Evolutionary conservation across 2,113 vertebrate genomes (phyloP), one percentile per base, ranked within the genome.

Genomic region (Mobula birostris): DNA sequence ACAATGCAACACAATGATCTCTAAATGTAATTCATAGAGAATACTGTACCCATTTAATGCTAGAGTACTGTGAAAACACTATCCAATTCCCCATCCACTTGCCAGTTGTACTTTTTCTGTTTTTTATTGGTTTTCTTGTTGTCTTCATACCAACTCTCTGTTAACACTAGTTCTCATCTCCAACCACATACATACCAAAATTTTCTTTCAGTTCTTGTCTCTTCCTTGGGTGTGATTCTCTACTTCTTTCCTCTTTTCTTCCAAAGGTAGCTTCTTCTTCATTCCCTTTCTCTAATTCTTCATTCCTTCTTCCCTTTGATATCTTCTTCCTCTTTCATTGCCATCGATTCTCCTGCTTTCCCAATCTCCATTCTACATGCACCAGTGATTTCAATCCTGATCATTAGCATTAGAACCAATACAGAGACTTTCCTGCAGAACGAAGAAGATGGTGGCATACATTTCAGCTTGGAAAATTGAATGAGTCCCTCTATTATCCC

Each of bases 331-430:
- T 40, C 88, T 70, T 92, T 2, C 11, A 14, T 7, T 29, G 40
- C 56, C 90, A 94, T 83, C 95, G 83, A 94, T 90, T 94, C 0
- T 61, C 94, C 74, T 94, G 9, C 82, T 91, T 74, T 68, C 95
- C 7, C 63, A 66, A 66, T 66, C 63, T 66, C 63, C n/a, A 77
- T 32, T 94, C 17, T 94, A 61, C 21, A 7, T 17, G 21, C 5
- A 36, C 48, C 93, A 72, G 93, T 66, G 14, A 94, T 61, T 15
- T n/a, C 27, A 32, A 80, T 8, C 94, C 40, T 80, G 27, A 29
- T 27, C 21, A 12, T 74, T 70, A 94, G 70, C 24, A n/a, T 8
- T 74, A 2, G 63, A 15, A 24, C 24, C 56, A 94, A 14, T 94
- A 72, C 24, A 7, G 40, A 79, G 94, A 92, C 48, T 48, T 48